Evolutionary conservation across 2,113 vertebrate genomes (phyloP), one percentile per base, ranked within the genome.

Genomic region (Riparia riparia): DNA sequence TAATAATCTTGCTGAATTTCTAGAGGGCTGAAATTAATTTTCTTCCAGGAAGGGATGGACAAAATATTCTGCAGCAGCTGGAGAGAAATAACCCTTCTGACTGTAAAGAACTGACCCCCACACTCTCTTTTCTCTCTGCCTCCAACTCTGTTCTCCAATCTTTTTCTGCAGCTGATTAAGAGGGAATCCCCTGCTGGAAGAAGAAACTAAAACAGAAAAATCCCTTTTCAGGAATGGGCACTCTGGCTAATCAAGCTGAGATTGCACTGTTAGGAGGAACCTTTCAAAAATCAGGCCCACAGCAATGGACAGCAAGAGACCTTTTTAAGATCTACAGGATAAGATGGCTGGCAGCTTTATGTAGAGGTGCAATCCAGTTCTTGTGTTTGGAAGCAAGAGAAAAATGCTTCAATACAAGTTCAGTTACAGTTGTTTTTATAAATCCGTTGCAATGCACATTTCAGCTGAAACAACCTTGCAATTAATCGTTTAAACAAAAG

Each of bases 111-210:
- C 7, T 81, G 64, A 81, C 64, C 60, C 61, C 29, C 11, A 54
- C 9, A 1, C 32, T 70, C 19, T 68, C 14, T 1, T 84, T 31
- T 51, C 22, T 53, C 71, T 92, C 54, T 83, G 34, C 60, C 29
- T 92, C 64, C 22, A 12, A 71, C 58, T 79, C 53, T 39, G 37
- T 69, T 72, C 63, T 70, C 0, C 54, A 65, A 1, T 83, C 64
- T 73, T 70, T 60, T 90, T 58, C 56, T 86, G 80, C 64, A 89
- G 68, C 13, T 92, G 70, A 90, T 95, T 92, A 90, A 86, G 31
- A 92, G 93, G 93, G 91, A 94, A 95, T 96, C 64, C 93, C 91
- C 80, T 14, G 9, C 91, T 92, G 82, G 51, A 92, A 42, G 39
- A 63, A 92, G 29, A 77, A 83, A 66, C 71, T 22, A 17, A 94